A percentile compares a stretch with the other conserved stretches of the same genome.
Conservation (phyloP, 2,888 invertebrate genomes). For the Tetragonula carbonaria region DNA sequence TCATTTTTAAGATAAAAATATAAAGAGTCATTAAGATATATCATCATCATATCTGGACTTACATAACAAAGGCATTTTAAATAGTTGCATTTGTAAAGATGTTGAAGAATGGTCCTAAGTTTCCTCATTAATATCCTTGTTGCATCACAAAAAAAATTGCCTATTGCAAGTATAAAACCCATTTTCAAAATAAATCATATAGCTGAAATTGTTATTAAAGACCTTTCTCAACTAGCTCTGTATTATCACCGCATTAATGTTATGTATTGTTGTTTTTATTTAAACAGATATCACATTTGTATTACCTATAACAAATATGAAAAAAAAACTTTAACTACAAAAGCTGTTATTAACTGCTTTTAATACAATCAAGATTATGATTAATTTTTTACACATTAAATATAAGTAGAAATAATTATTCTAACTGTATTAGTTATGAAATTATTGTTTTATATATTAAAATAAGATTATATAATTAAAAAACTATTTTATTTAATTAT, state of each 20-base stretch:
- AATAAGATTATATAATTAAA: slow-evolving; percentile 33
- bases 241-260: slow-evolving; percentile 52
- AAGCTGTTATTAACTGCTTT: slow-evolving; percentile 11
- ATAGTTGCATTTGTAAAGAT: slow-evolving; percentile 69
- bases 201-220: slow-evolving; percentile 38
- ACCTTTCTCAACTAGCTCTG: slow-evolving; percentile 38
- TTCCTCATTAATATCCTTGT: slow-evolving; percentile 50
- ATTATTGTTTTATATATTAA: slow-evolving; percentile 19
- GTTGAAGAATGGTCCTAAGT: slow-evolving; percentile 52
- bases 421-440: slow-evolving; percentile 2
- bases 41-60: slow-evolving; percentile 72
- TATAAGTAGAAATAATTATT: neutral
- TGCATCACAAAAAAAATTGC: slow-evolving; percentile 47
- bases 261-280: slow-evolving; percentile 35
- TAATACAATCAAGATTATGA: slow-evolving; percentile 21
- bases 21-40: slow-evolving; percentile 30
- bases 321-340: slow-evolving; percentile 35
- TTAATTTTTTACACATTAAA: slow-evolving; percentile 14
- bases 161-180: slow-evolving; percentile 55
- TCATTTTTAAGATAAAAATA: slow-evolving; percentile 36
- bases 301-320: slow-evolving; percentile 72
- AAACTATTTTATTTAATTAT: slow-evolving; percentile 45
- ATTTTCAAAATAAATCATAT: slow-evolving; percentile 55
- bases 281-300: slow-evolving; percentile 55
- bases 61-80: slow-evolving; percentile 76